Evolutionary conservation across 1,140 invertebrate genomes (phyloP).

Genomic region (Wiebesia pumilae): DNA sequence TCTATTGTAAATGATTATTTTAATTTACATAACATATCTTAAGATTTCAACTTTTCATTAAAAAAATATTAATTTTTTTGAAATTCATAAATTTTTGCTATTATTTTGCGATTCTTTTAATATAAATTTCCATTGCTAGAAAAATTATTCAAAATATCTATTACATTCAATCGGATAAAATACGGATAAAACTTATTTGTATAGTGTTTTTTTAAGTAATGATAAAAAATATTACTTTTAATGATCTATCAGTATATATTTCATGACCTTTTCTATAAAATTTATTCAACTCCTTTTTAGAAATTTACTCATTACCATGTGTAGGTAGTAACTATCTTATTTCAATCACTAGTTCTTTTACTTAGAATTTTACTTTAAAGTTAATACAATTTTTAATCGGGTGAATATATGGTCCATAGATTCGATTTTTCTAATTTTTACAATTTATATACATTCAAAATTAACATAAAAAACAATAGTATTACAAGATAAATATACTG

Average conservation of each 20-base stretch:
- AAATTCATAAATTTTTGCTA: not conserved
- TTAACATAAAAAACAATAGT: slow-evolving; percentile 27
- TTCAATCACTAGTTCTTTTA: slow-evolving; percentile 13
- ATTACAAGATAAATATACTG: slow-evolving; percentile 8
- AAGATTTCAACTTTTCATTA: not conserved
- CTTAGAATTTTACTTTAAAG: slow-evolving; percentile 7
- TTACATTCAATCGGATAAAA: not conserved
- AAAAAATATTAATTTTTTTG: not conserved
- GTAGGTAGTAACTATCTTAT: not conserved
- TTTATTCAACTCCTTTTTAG: slow-evolving; percentile 18
- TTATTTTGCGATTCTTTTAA: not conserved
- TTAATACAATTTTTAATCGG: slow-evolving; percentile 17
- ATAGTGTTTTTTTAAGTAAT: not conserved
- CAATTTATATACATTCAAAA: slow-evolving; percentile 43
- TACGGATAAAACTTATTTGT: not conserved
- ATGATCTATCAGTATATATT: not conserved
- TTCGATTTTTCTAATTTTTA: slow-evolving; percentile 27
- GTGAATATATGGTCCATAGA: slow-evolving; percentile 13
- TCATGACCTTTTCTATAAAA: slow-evolving; percentile 23
- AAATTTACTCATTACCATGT: not conserved
- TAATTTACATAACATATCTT: not conserved
- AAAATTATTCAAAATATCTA: not conserved
- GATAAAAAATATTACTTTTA: slow-evolving; percentile 16
- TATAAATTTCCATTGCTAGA: not conserved
- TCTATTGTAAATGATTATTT: not conserved